Evolutionary conservation across 2,888 invertebrate species (phyloP).

Genomic region (Drosophila emarginata): DNA sequence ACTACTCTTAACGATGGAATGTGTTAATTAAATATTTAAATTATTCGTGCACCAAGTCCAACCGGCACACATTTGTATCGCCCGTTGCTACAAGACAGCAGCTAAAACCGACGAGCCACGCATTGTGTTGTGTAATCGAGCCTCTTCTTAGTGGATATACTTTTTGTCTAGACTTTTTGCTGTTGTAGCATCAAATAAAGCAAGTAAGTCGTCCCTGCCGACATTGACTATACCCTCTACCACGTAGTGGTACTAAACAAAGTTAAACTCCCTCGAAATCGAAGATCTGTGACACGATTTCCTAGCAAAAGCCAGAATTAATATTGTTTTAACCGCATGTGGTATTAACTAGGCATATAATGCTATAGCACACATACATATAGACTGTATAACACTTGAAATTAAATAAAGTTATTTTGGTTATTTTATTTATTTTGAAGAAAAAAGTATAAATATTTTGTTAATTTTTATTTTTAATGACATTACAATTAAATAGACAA

Average conservation of each 20-base stretch:
- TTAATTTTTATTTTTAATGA: neutral
- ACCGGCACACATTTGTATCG: conserved; percentile 32
- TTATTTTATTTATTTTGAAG: no score
- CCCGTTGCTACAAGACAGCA: conserved; percentile 9
- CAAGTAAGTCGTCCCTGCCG: no score
- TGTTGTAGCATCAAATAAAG: conserved; percentile 28
- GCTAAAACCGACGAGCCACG: neutral
- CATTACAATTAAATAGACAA: neutral
- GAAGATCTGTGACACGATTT: conserved; percentile 66
- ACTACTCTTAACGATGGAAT: conserved; percentile 51
- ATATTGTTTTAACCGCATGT: conserved; percentile 47
- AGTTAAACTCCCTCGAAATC: no score
- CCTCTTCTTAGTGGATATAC: conserved; percentile 36
- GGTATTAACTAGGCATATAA: neutral
- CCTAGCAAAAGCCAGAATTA: conserved; percentile 69
- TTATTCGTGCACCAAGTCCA: conserved; percentile 47
- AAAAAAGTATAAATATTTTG: no score
- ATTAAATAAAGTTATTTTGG: no score
- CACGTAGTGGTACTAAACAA: no score
- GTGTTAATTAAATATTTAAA: conserved; percentile 77
- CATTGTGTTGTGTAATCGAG: conserved; percentile 12
- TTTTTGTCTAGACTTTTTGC: conserved; percentile 57
- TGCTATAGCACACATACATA: no score
- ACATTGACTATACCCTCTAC: no score
- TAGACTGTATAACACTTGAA: no score